Evolutionary conservation across 2,797 vertebrate species (phyloP), one percentile per base, ranked within the genome.

Genomic region (Prunella strophiata): DNA sequence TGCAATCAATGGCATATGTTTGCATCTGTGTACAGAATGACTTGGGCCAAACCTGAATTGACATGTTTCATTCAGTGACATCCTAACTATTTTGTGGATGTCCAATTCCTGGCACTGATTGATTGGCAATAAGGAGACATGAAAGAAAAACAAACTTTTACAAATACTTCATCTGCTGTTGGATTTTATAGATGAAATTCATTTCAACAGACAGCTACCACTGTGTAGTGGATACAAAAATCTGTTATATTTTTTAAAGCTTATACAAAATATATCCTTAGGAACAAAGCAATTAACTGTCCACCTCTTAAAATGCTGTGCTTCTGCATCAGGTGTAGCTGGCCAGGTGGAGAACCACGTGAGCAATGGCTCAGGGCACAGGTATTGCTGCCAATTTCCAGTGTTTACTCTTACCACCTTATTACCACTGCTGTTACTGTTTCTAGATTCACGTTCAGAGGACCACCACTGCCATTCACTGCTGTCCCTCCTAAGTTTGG

Each of bases 1-100:
- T 96, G 81, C 82, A 87, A 95, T 96, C 91, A 95, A 55, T 32
- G 80, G 93, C 95, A 95, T 95, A 97, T 95, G 96, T 95, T 98
- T 96, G 87, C 96, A 96, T 96, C 95, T 97, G 91, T 95, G 93
- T 93, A 74, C 91, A 94, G 66, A 93, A 93, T 32, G 38, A 95
- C 89, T 90, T 36, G 34, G 81, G 89, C 91, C 90, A 97, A 97
- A 96, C 91, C 82, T 87, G 86, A 96, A 97, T 52, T 94, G 95
- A 94, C 62, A 83, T 15, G 61, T 89, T 93, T 78, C 52, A 76
- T 72, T 59, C 92, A 92, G 40, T 18, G 36, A 59, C 58, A 89
- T 83, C 61, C 71, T 65, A 78, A 89, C 50, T 51, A 55, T 26
- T 57, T 40, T n/a, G 47, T 73, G 45, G 88, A 84, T 10, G 27